Conservation (phyloP, 2,888 invertebrate species). For the Aleiodes leptofemur region DNA sequence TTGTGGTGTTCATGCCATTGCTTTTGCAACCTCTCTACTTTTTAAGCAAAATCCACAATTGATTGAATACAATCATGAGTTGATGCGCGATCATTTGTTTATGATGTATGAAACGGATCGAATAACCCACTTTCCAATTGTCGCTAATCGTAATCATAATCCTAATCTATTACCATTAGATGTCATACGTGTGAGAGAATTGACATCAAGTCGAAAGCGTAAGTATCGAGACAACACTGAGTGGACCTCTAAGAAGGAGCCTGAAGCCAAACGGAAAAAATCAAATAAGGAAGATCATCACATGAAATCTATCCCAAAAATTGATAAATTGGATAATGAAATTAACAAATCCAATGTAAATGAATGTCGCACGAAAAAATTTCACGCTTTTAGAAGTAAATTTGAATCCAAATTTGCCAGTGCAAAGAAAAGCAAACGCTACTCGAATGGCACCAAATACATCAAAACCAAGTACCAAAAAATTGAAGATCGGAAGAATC, state of each 20-base stretch:
- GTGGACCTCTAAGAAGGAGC: not conserved
- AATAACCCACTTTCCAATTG: conserved; percentile 36
- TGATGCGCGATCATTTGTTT: conserved; percentile 41
- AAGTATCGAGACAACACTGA: not conserved
- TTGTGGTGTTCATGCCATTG: conserved; percentile 43
- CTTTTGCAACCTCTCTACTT: conserved; percentile 40
- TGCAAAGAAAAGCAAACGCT: too few relatives aligned
- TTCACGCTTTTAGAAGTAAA: too few relatives aligned
- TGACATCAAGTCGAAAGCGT: not conserved
- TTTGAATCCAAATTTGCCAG: too few relatives aligned
- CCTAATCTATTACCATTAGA: not conserved
- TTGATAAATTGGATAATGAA: too few relatives aligned
- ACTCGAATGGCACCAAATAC: too few relatives aligned
- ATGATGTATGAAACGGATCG: conserved; percentile 28
- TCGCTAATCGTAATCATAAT: not conserved
- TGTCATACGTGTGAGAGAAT: not conserved
- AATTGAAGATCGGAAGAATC: not conserved
- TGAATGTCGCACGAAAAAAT: too few relatives aligned
- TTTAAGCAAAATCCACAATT: conserved; percentile 20
- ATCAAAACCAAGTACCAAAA: too few relatives aligned
- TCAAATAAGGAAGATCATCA: not conserved
- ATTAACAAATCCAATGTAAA: too few relatives aligned
- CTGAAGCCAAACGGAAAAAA: not conserved
- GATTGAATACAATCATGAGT: conserved; percentile 26
- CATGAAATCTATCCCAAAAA: too few relatives aligned